Evolutionary conservation across 2,113 vertebrate genomes (phyloP).

Genomic region (Chroicocephalus ridibundus): DNA sequence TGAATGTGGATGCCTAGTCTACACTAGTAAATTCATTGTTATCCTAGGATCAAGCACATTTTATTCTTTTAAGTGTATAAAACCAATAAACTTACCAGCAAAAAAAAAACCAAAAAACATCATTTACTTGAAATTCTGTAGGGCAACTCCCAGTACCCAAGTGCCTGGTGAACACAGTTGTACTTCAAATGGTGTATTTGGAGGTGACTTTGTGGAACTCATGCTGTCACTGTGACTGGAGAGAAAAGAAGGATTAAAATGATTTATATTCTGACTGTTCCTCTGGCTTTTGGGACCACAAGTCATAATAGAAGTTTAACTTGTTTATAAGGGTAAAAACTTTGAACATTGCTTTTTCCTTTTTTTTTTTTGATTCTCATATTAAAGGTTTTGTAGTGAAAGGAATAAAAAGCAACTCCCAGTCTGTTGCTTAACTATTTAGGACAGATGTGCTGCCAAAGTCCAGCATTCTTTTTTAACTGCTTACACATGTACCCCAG

Average conservation of each 20-base stretch:
- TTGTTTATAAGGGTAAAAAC: neutral
- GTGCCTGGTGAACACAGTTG: neutral
- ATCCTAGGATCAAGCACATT: neutral
- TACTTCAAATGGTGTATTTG: neutral
- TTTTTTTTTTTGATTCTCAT: neutral
- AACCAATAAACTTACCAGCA: neutral
- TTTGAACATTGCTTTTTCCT: neutral
- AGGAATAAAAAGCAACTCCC: constrained; percentile 1
- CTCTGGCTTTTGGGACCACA: neutral
- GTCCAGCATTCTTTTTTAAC: constrained; percentile 29
- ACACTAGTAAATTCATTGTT: neutral
- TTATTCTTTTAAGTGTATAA: neutral
- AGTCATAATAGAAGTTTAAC: neutral
- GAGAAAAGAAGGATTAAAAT: neutral
- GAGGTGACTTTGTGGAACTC: neutral
- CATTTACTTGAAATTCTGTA: neutral
- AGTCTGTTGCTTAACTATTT: neutral
- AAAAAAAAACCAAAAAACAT: neutral
- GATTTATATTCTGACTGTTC: neutral
- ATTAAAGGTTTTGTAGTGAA: neutral
- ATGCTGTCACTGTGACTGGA: neutral
- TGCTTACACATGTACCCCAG: constrained; percentile 5
- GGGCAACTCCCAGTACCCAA: neutral
- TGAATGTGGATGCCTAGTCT: neutral
- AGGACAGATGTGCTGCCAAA: constrained; percentile 10